Evolutionary conservation across 92 coral and sea anemone genomes (phyloP), one percentile per base, ranked within the genome.

Genomic region (Epizoanthus scotinus): DNA sequence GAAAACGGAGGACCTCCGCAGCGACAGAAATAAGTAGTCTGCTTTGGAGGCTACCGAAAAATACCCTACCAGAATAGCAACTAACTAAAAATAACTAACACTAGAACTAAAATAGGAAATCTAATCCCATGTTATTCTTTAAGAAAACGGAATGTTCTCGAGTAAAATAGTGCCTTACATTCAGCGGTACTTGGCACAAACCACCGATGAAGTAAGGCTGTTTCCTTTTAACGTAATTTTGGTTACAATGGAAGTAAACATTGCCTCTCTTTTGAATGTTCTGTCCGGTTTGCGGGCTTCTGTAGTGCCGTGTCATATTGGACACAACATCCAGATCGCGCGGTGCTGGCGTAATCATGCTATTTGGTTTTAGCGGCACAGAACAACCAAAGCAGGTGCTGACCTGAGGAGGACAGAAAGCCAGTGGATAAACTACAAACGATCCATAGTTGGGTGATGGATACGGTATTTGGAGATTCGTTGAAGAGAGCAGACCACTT

Each of bases 341-440:
- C 50, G 82, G 86, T 9, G 70, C 22, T 60, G 6, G 53, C 26
- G 73, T 65, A 5, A 84, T 84, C 26, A 21, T 15, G 0, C 87
- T 64, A 13, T 53, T 61, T 19, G 83, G 87, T 25, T 84, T 62
- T 9, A 84, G 67, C 1, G 73, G 17, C 20, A 73, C 42, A 2
- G 74, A 73, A 22, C 87, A 84, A 6, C 74, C 87, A 61, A 61
- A 84, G 25, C 82, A 84, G 15, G 49, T 70, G 19, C 56, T 83
- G 1, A 83, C 82, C 59, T 73, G 82, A 1, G 24, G 66, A 2
- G 87, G 87, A 40, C 87, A 74, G 56, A n/a, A 42, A 42, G 64
- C 65, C 18, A 84, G 67, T 6, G 65, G 66, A 58, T 84, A 55
- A 13, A 84, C 36, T 44, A 84, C 53, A 42, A 44, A 84, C 12